These are phyloP conservation scores for Acridotheres tristis DNA, from an alignment of 2,797 vertebrate species.

Conservation along the genomic window DNA sequence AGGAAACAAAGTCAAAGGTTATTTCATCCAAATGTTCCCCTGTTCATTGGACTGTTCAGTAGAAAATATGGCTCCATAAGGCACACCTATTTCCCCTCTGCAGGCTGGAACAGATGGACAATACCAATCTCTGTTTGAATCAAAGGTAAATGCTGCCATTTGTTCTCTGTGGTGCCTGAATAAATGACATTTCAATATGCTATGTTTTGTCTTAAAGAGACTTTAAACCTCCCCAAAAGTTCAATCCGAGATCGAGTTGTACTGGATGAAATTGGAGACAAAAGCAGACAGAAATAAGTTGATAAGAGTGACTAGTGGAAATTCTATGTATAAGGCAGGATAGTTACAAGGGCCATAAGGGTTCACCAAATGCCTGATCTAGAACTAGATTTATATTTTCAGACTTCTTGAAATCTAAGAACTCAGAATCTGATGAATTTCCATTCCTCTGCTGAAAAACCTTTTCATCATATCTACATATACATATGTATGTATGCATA, in stretches of 20 bases:
- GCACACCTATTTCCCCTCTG: neutral
- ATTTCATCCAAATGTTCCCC: neutral
- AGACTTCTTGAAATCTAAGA: neutral
- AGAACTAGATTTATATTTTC: neutral
- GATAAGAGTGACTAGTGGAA: neutral
- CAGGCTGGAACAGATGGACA: neutral
- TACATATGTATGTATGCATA: neutral
- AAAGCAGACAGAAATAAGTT: neutral
- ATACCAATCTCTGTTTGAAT: neutral
- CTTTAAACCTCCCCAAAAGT: neutral
- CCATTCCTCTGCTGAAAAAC: neutral
- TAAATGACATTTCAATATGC: neutral
- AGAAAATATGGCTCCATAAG: neutral
- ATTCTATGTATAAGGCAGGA: neutral
- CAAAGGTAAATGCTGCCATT: neutral
- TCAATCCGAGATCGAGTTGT: accelerated
- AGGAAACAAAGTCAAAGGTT: neutral
- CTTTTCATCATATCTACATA: neutral
- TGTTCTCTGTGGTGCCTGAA: neutral
- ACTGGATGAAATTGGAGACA: neutral
- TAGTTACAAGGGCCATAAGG: accelerated
- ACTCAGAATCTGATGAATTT: neutral
- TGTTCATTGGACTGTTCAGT: neutral
- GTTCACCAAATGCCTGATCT: neutral
- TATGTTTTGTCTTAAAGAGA: neutral